Evolutionary conservation across 2,113 vertebrate species (phyloP), one percentile per base, ranked within the genome.

Genomic region (Macroglossus sobrinus): DNA sequence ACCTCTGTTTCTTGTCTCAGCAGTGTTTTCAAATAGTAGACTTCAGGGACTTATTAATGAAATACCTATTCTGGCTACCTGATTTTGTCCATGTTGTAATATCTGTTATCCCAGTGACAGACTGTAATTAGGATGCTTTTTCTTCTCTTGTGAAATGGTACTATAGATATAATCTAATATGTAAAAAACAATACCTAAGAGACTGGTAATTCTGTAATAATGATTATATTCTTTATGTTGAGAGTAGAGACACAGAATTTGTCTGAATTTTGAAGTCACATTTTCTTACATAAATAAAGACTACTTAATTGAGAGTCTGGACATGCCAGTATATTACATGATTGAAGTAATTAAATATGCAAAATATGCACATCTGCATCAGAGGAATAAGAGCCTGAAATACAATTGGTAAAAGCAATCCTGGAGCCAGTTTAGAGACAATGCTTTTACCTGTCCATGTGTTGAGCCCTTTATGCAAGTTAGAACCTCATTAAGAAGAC

Each of bases 401-500:
- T 97, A 97, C 88, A 94, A 63, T 97, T 98, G 98, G 95, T 98
- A 96, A 98, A 99, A 98, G 97, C 87, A 89, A 78, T 94, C 30
- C 64, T 97, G 97, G 97, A 69, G 96, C 98, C 98, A 98, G 95
- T 98, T 98, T 97, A 98, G 97, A 97, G 97, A 97, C 98, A 96
- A 96, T 98, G 98, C 98, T 98, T 98, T 98, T 98, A 98, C 98
- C 98, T 99, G 98, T 98, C 98, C 98, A 98, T 99, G 98, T 99
- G 97, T 96, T 95, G 66, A 81, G n/a, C 19, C 63, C 4, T 16
- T 93, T 87, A 35, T 94, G 2, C 12, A 96, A 86, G 50, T 68
- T 40, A 76, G 19, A 91, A 38, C 3, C 13, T 95, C 74, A 45
- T 33, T 57, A 50, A 69, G 76, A 94, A 71, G 63, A 85, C 19